Evolutionary conservation across 2,888 invertebrate species (phyloP), one percentile per base, ranked within the genome.

Genomic region (Pseudolycoriella hygida): DNA sequence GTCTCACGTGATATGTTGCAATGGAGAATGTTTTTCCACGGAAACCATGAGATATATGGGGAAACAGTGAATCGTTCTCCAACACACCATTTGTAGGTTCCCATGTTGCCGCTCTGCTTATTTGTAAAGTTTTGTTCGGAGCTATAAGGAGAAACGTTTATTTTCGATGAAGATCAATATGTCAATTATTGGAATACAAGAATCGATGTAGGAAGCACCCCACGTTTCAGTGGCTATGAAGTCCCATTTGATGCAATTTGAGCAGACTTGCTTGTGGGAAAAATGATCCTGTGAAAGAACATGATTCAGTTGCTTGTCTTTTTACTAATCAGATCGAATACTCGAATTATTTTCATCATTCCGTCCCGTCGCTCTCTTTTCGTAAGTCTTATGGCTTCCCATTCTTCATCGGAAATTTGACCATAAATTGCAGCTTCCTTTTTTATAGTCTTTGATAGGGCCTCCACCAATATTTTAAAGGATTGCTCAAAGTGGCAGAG

Each of bases 331-430:
- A 15, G 25, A 18, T n/a, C 17, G 4, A 17, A 18, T 11, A 34
- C 31, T 17, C 8, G 17, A 32, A 47, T 12, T 58, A 82, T 85
- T 67, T 77, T 77, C 59, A 85, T 72, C 31, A 87, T 67, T 50
- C 73, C 73, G 30, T 69, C 66, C 48, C 77, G 70, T 51, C 81
- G 69, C 52, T 83, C 80, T 6, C 63, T 53, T 59, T 83, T 83
- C 2, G 73, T 74, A 0, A 80, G 77, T 52, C 80, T 71, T 50
- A 85, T 77, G 1, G 80, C 75, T 54, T 87, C 84, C 80, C 86
- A 88, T 65, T 88, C 86, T 58, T 87, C 87, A 52, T 84, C 82
- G 0, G 82, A 85, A 3, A 86, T 79, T 59, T 79, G 78, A 2
- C 76, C 73, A 4, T 80, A 79, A 34, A 81, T 69, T 20, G 80